These are phyloP conservation scores for Paracanthobrama guichenoti DNA, from an alignment of 2,113 vertebrate species.

Conservation along the genomic window DNA sequence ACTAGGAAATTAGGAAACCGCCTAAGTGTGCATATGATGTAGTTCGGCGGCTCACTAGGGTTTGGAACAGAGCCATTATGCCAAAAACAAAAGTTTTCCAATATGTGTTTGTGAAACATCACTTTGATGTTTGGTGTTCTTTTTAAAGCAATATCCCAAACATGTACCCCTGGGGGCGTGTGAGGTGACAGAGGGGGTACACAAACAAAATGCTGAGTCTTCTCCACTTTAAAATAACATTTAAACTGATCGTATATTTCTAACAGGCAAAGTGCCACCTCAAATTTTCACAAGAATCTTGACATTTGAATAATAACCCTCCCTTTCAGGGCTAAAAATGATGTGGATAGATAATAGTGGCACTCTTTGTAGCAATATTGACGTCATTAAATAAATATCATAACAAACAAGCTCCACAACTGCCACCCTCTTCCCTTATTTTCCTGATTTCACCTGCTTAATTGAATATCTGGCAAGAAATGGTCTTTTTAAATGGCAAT, in stretches of 20 bases:
- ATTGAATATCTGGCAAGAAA: conserved; percentile 47
- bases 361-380: conserved; percentile 48
- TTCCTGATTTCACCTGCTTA: conserved; percentile 47
- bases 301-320: conserved; percentile 47
- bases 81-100: neutral
- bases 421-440: neutral
- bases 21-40: neutral
- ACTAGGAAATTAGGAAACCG: neutral
- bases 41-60: neutral
- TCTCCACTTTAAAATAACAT: too few relatives aligned
- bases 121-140: neutral
- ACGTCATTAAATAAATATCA: conserved; percentile 44
- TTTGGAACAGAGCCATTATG: neutral
- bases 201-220: too few relatives aligned
- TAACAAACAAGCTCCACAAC: conserved; percentile 6
- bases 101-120: neutral
- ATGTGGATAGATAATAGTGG: conserved; percentile 47
- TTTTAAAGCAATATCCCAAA: neutral
- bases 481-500: neutral
- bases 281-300: conserved; percentile 37
- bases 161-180: too few relatives aligned
- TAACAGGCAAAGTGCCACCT: neutral
- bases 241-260: too few relatives aligned
- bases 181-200: too few relatives aligned
- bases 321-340: conserved; percentile 52